phyloP scores from a whole-genome alignment of 1,140 invertebrate species.

The Conus ventricosus region DNA sequence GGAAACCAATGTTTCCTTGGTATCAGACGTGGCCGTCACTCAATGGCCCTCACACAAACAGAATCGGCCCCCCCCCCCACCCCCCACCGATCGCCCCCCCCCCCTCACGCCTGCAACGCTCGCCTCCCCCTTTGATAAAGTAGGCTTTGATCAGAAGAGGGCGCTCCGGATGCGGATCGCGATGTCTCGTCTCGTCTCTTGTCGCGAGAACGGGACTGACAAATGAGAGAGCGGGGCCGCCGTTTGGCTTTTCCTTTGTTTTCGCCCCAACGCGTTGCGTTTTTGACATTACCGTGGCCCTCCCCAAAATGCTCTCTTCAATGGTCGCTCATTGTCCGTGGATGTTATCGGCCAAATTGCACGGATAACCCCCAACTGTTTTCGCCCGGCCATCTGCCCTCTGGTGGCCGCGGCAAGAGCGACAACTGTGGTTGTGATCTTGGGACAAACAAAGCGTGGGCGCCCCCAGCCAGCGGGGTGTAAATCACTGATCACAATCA shows the following conservation, averaged over 20 bases:
- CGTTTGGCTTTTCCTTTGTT: conserved; percentile 35
- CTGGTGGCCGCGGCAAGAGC: background rate
- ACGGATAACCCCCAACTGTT: conserved; percentile 25
- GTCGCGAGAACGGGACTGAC: background rate
- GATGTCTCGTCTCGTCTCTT: conserved; percentile 30
- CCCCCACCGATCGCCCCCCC: too few relatives aligned
- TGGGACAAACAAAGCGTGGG: conserved; percentile 34
- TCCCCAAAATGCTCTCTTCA: conserved; percentile 20
- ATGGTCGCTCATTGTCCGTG: background rate
- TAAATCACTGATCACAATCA: conserved; percentile 39
- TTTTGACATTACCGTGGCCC: conserved; percentile 34
- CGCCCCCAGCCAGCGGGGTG: background rate
- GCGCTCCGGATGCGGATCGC: background rate
- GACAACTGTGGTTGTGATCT: conserved; percentile 35
- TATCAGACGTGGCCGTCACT: background rate
- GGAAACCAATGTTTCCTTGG: conserved; percentile 11
- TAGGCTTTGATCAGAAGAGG: conserved; percentile 39
- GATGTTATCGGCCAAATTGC: conserved; percentile 38
- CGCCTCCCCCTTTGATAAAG: conserved; percentile 30
- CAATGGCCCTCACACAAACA: background rate
- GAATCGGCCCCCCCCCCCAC: background rate
- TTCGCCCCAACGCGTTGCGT: conserved; percentile 36
- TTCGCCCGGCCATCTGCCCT: conserved; percentile 28
- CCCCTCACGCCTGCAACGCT: too few relatives aligned
- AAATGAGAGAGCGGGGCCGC: conserved; percentile 33